phyloP scores from a whole-genome alignment of 2,888 invertebrate species.

The Polydrusus pterygomalis region DNA sequence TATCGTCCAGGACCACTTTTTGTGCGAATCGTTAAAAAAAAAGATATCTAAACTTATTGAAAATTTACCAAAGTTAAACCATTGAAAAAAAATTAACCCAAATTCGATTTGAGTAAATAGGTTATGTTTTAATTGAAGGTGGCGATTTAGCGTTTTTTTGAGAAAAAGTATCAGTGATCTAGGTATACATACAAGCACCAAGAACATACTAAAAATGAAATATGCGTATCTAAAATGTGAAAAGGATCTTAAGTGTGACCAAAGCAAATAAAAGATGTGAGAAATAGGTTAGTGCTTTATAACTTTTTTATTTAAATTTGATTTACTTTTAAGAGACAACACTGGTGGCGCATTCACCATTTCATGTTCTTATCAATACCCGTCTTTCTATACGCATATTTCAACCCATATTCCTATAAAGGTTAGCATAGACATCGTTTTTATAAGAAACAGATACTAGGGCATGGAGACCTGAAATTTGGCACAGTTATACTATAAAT shows the following conservation, averaged over 20 bases:
- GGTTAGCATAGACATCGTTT: too few relatives aligned
- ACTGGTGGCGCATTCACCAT: too few relatives aligned
- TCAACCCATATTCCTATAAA: too few relatives aligned
- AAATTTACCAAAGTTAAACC: not conserved
- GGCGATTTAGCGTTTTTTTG: not conserved
- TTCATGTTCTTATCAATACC: too few relatives aligned
- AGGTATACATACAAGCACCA: not conserved
- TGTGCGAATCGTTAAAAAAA: not conserved
- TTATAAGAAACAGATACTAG: too few relatives aligned
- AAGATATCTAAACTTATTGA: not conserved
- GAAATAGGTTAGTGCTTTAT: constrained; percentile 8
- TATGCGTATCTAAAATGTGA: not conserved
- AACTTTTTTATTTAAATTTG: too few relatives aligned
- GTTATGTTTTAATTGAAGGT: not conserved
- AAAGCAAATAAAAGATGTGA: not conserved
- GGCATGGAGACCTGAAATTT: too few relatives aligned
- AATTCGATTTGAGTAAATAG: not conserved
- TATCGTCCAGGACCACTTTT: constrained; percentile 9
- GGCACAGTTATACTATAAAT: too few relatives aligned
- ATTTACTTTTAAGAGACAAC: too few relatives aligned
- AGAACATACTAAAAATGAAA: not conserved
- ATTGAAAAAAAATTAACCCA: not conserved
- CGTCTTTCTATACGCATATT: too few relatives aligned
- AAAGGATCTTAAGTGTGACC: not conserved
- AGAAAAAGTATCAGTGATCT: not conserved